A percentile compares a stretch with the other conserved stretches of the same genome.
phyloP scores from a whole-genome alignment of 2,113 vertebrate genomes.

The Ophiodon elongatus region DNA sequence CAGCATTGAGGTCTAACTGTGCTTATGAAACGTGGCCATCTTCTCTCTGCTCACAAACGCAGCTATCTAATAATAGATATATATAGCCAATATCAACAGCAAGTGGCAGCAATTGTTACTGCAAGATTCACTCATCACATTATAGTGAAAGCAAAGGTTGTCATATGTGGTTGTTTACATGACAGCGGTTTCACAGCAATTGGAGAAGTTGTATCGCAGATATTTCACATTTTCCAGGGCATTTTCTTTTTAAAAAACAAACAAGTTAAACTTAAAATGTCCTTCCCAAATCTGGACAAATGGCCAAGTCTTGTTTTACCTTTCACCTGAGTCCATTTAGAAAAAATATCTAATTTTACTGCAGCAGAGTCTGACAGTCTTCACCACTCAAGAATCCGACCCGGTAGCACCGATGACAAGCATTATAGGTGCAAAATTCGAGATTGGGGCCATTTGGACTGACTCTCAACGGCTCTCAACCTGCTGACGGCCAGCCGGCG shows the following conservation, averaged over 20 bases:
- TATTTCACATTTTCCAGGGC: not conserved
- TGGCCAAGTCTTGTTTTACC: not conserved
- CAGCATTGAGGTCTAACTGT: conserved; percentile 88
- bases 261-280: not conserved
- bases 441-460: no score
- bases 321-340: not conserved
- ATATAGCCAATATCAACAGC: conserved; percentile 2
- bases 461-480: no score
- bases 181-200: not conserved
- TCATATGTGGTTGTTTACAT: not conserved
- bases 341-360: not conserved
- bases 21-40: not conserved
- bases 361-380: not conserved
- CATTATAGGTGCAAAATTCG: no score
- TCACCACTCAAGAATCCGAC: no score
- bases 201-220: not conserved
- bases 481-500: no score
- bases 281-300: not conserved
- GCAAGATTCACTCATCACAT: not conserved
- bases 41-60: not conserved
- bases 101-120: conserved; percentile 34
- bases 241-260: not conserved
- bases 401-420: no score
- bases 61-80: not conserved
- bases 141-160: not conserved